A percentile compares a stretch with the other conserved stretches of the same genome.
Evolutionary conservation across 2,797 vertebrate species (phyloP).

Genomic region (Gymnopithys bicolor): DNA sequence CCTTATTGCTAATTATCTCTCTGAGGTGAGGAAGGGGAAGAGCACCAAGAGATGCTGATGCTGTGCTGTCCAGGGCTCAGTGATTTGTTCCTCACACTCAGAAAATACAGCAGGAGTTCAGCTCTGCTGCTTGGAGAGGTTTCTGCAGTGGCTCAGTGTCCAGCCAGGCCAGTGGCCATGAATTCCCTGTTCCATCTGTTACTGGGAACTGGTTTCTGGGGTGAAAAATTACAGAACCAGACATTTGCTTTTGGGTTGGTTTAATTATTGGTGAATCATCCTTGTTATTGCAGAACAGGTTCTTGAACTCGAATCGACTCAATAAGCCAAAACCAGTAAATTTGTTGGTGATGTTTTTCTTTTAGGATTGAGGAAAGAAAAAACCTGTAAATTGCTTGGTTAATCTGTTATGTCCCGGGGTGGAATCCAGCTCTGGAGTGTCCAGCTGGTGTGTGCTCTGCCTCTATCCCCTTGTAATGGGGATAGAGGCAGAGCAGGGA

Average conservation of each 20-base stretch:
- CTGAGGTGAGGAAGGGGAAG: neutral
- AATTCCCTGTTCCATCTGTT: no score
- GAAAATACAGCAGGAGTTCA: fast-evolving
- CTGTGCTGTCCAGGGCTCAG: neutral
- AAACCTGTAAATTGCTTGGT: neutral
- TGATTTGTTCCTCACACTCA: neutral
- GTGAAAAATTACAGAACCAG: neutral
- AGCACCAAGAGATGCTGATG: neutral
- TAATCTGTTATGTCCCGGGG: neutral
- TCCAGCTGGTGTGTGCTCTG: fast-evolving
- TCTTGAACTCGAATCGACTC: neutral
- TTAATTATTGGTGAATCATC: neutral
- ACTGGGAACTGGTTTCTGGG: neutral
- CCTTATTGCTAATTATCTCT: neutral
- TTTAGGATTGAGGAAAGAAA: neutral
- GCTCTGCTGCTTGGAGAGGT: neutral
- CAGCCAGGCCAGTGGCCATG: neutral
- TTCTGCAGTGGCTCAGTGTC: neutral
- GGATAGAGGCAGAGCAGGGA: neutral
- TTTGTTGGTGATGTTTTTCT: constrained; percentile 2
- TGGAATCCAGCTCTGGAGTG: neutral
- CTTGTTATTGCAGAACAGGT: neutral
- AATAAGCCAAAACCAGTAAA: neutral
- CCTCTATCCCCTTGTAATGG: neutral
- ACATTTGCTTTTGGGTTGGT: neutral